Conservation (phyloP, 2,797 vertebrate genomes). For the Bradypodion ventrale region DNA sequence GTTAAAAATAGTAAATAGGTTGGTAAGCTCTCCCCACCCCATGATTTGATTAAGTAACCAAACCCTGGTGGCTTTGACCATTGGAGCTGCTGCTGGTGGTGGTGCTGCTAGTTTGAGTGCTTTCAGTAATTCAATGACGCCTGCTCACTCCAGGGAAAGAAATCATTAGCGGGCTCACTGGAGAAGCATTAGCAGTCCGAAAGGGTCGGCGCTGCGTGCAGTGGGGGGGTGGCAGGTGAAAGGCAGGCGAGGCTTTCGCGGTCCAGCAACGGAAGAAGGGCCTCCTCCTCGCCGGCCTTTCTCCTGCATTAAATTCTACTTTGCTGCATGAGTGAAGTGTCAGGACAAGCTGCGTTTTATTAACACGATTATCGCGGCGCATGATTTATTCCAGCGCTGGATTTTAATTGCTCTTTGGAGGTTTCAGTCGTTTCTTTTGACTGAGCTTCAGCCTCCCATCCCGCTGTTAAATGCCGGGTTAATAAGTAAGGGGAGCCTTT, state of each 20-base stretch:
- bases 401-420: conserved; percentile 86
- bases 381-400: conserved; percentile 85
- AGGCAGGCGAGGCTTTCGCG: conserved; percentile 51
- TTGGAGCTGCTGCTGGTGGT: conserved; percentile 60
- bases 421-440: conserved; percentile 83
- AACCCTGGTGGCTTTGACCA: conserved; percentile 70
- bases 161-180: conserved; percentile 75
- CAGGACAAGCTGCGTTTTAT: conserved; percentile 86
- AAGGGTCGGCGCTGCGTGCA: conserved; percentile 60
- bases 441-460: conserved; percentile 82
- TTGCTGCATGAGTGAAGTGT: conserved; percentile 82
- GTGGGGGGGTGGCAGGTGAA: conserved; percentile 66
- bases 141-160: conserved; percentile 78
- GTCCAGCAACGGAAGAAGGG: conserved; percentile 42
- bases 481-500: conserved; percentile 83
- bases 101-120: conserved; percentile 66
- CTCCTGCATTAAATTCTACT: conserved; percentile 76
- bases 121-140: conserved; percentile 78
- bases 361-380: conserved; percentile 84
- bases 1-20: conserved; percentile 70
- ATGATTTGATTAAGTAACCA: conserved; percentile 73
- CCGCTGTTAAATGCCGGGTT: conserved; percentile 85
- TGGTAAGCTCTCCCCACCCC: conserved; percentile 59
- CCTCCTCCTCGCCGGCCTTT: conserved; percentile 55
- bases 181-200: conserved; percentile 75